Base-by-base conservation (phyloP, 2,888 invertebrate species). In the Octonoba sinensis region DNA sequence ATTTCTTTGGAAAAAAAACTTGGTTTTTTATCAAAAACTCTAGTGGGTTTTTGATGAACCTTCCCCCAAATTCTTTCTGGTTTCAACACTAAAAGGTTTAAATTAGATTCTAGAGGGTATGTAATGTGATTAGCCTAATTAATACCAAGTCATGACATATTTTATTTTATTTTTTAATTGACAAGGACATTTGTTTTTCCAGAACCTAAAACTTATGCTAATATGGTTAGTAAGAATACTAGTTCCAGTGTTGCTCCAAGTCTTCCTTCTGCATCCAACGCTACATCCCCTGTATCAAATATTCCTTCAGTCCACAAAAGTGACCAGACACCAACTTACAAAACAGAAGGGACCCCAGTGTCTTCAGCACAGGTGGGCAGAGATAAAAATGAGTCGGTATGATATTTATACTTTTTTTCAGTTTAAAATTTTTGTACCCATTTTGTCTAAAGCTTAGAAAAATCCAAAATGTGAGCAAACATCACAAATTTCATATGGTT, bases 191-290 rank as follows among this genome's bases (percentile, higher is more conserved):
- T 60, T 27, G n/a, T 49, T 27, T 13, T 66, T 66, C n/a, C 51
- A 83, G 94, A 94, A 89, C 95, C 94, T 20, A 95, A 95, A 90
- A 95, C 96, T 15, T 96, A 95, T 89, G 95, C 96, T 20, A 95
- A 94, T 89, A 91, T 95, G 86, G 92, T 96, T 86, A 95, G 85
- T 74, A 86, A 85, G 65, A 86, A 85, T 72, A 59, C 85, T 8
- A 82, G 73, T 47, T n/a, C 71, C 8, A 15, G 65, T 13, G 18
- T 27, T 44, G 57, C 62, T n/a, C 59, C 66, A 1, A 67, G 59
- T 56, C 22, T 57, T 46, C 65, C 76, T 16, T 18, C 27, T 13
- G 27, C 56, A 18, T 62, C 65, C 20, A 76, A 67, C 27, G 65
- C 72, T 22, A 65, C 60, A 15, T 82, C 82, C 60, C 76, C 83